These are phyloP conservation scores for Fragum fragum DNA, from an alignment of 2,888 invertebrate genomes.

Conservation along the genomic window DNA sequence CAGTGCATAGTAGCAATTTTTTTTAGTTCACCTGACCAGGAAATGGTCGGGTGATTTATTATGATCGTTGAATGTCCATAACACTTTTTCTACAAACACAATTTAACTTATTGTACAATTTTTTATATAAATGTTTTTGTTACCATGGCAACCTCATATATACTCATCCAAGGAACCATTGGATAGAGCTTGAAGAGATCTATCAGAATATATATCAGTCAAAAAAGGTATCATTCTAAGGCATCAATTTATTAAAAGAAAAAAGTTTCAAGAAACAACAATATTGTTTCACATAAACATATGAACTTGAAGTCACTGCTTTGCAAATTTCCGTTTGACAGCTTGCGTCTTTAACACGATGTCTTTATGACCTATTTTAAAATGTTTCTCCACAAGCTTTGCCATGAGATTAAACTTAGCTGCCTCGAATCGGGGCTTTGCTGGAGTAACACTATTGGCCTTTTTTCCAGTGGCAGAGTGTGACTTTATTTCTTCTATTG, in stretches of 20 bases:
- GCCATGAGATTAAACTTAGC: constrained; percentile 1
- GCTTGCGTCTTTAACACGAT: constrained; percentile 18
- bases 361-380: constrained; percentile 20
- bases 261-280: constrained; percentile 6
- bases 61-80: too few relatives aligned
- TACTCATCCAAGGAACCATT: too few relatives aligned
- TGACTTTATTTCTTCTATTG: constrained; percentile 12
- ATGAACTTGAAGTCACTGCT: constrained; percentile 8
- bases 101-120: too few relatives aligned
- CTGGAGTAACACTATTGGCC: constrained; percentile 20
- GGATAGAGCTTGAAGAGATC: background rate
- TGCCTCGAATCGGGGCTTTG: constrained; percentile 26
- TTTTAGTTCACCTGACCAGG: too few relatives aligned
- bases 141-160: too few relatives aligned
- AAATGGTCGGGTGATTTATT: too few relatives aligned
- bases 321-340: constrained; percentile 30
- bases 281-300: constrained; percentile 6
- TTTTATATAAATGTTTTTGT: too few relatives aligned
- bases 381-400: constrained; percentile 29
- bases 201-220: constrained; percentile 6
- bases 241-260: constrained; percentile 3
- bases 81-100: too few relatives aligned
- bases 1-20: too few relatives aligned
- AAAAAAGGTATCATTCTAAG: constrained; percentile 6
- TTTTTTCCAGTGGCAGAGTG: constrained; percentile 27